These are phyloP conservation scores for Dendrophyllia cribrosa DNA, from an alignment of 64 coral and sea anemone species.

Conservation along the genomic window DNA sequence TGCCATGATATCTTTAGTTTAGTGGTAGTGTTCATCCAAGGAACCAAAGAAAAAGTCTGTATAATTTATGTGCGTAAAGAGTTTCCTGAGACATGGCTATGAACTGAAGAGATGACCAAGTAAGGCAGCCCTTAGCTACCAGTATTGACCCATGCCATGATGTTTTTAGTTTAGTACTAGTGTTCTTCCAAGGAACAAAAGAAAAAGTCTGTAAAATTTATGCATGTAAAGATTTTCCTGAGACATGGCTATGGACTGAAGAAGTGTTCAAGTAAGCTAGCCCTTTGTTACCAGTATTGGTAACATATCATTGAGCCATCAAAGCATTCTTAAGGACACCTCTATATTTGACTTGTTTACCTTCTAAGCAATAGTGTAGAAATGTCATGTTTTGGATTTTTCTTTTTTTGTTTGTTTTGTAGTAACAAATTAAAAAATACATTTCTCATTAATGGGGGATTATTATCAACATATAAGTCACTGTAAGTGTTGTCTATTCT, in stretches of 20 bases:
- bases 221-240: conserved; percentile 83
- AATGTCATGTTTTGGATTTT: no score
- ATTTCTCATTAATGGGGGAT: no score
- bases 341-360: no score
- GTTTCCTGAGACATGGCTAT: conserved; percentile 93
- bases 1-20: neutral
- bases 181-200: neutral
- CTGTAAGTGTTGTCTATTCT: no score
- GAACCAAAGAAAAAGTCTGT: neutral
- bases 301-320: no score
- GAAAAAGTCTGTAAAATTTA: neutral
- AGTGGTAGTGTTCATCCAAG: neutral
- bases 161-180: no score
- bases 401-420: no score
- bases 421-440: no score
- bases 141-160: no score
- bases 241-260: conserved; percentile 93
- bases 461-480: no score
- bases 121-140: neutral
- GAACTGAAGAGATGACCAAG: conserved; percentile 79
- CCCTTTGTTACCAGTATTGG: neutral
- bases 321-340: no score
- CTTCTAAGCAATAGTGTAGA: no score
- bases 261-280: conserved; percentile 61
- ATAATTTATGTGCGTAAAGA: conserved; percentile 57